Evolutionary conservation across 1,140 invertebrate genomes (phyloP).

Genomic region (Macrobrachium rosenbergii): DNA sequence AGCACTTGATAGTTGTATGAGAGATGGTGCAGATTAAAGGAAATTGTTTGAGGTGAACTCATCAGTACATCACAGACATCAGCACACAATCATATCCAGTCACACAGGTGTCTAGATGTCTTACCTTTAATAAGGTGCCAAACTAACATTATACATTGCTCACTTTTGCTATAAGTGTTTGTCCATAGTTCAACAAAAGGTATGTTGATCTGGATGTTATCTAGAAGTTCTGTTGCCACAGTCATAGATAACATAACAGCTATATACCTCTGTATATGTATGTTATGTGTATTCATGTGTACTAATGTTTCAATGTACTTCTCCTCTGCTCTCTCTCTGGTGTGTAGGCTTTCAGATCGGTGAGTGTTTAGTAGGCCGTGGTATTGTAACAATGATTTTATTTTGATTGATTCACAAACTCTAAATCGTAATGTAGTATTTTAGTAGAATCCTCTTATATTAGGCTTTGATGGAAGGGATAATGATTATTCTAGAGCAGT

Average conservation of each 20-base stretch:
- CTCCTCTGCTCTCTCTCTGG: slow-evolving; percentile 60
- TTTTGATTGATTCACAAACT: slow-evolving; percentile 36
- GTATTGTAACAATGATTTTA: slow-evolving; percentile 33
- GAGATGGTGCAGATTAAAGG: too few species aligned
- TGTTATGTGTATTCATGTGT: slow-evolving; percentile 61
- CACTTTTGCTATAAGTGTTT: slow-evolving; percentile 45
- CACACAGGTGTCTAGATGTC: slow-evolving; percentile 14
- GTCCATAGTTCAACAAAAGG: slow-evolving; percentile 46
- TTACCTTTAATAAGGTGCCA: not conserved
- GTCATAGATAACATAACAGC: slow-evolving; percentile 50
- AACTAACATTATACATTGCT: slow-evolving; percentile 33
- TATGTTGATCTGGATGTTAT: slow-evolving; percentile 51
- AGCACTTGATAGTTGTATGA: too few species aligned
- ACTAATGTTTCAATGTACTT: slow-evolving; percentile 62
- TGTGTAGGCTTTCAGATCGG: slow-evolving; percentile 73
- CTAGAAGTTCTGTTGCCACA: slow-evolving; percentile 28
- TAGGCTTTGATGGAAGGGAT: too few species aligned
- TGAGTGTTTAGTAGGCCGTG: slow-evolving; percentile 69
- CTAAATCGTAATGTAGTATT: too few species aligned
- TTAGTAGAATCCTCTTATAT: too few species aligned
- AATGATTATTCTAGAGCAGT: too few species aligned
- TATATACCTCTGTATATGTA: slow-evolving; percentile 62
- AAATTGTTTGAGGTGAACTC: too few species aligned
- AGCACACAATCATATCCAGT: not conserved
- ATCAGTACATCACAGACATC: too few species aligned